Base-by-base conservation (phyloP, 2,113 vertebrate species). In the Orycteropus afer region DNA sequence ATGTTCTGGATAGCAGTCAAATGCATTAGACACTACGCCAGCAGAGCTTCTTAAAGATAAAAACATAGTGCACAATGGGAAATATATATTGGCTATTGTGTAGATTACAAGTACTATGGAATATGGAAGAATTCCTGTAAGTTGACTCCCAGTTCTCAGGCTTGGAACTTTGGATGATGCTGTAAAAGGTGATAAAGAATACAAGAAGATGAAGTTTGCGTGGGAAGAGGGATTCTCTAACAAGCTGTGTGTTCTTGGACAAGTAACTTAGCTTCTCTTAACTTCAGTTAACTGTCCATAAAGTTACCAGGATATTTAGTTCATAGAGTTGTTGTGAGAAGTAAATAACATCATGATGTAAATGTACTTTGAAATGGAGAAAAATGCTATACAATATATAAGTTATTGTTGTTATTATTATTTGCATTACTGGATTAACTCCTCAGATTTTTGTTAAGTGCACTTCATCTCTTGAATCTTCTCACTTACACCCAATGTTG, bases 211-310 rank as follows among this genome's bases (percentile, higher is more conserved):
- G 32, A 78, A 40, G 22, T 61, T 87, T 83, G 3, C 14, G 49
- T 51, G 23, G 11, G 37, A 20, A 94, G 25, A 80, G 27, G 40
- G 80, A 91, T 86, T 27, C 32, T 40, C 69, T 57, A 81, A 59
- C 2, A 63, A 59, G 29, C 13, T 91, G 37, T 84, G 25, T 90
- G 37, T 71, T 25, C 37, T 67, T 18, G 7, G 8, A 78, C 2
- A 81, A 87, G 25, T 71, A 93, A 80, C 27, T 83, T 65, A 40
- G 77, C 61, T 77, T 88, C 84, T 14, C 27, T 84, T 61, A 90
- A 85, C 42, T 78, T 95, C 29, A 73, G 51, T 81, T 65, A 88
- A 4, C 25, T 83, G 67, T 61, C 92, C n/a, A n/a, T 86, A 74
- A 73, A 88, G 73, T 45, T 88, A 47, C 8, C 78, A 69, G 15